phyloP scores from a whole-genome alignment of 2,888 invertebrate species.

The Azorinus chamasolen region DNA sequence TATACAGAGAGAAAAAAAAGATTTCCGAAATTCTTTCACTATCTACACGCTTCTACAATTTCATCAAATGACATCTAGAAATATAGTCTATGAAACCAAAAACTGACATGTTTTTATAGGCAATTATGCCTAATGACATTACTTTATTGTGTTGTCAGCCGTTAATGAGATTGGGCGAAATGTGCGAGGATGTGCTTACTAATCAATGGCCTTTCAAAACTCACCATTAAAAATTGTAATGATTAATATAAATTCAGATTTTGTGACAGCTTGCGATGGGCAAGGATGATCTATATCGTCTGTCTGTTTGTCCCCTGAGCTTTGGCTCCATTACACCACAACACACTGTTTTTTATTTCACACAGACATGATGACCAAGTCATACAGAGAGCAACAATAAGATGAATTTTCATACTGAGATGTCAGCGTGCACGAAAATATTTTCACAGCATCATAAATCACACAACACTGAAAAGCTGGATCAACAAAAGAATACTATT shows the following conservation, averaged over 20 bases:
- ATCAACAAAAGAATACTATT: no score
- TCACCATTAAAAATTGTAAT: conserved; percentile 27
- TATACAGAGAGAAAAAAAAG: no score
- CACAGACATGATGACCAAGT: no score
- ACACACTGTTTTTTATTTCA: no score
- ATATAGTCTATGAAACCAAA: conserved; percentile 37
- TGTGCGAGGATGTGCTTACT: no score
- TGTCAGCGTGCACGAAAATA: not conserved
- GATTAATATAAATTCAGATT: conserved; percentile 50
- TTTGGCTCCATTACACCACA: no score
- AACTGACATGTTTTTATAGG: conserved; percentile 51
- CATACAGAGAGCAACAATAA: no score
- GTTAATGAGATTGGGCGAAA: conserved; percentile 25
- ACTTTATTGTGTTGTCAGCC: conserved; percentile 25
- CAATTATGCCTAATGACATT: conserved; percentile 53
- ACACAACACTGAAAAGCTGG: not conserved
- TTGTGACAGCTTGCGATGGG: conserved; percentile 35
- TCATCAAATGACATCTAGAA: no score
- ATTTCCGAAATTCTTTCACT: no score
- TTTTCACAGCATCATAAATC: conserved; percentile 9
- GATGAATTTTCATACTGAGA: not conserved
- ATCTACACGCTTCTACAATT: no score
- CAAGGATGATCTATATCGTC: conserved; percentile 2
- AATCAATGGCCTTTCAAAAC: conserved; percentile 52
- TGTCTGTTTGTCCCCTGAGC: not conserved